Evolutionary conservation across 2,797 vertebrate species (phyloP).

Genomic region (Nannoperca australis): DNA sequence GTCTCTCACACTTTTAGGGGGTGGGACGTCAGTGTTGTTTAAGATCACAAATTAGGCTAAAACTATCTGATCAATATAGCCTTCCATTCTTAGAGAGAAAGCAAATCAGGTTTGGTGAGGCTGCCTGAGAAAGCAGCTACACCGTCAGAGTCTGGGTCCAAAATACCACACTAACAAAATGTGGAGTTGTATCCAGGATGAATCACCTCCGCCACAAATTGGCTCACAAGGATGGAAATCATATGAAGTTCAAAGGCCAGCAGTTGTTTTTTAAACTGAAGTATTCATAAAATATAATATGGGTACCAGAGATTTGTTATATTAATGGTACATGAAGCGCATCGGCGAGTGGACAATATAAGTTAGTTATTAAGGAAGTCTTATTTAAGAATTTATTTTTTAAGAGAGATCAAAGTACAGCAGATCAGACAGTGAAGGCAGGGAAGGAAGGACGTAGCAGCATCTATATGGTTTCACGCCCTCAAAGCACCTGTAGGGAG

Average conservation of each 20-base stretch:
- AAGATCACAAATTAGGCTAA: slow-evolving; percentile 42
- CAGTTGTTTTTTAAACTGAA: slow-evolving; percentile 23
- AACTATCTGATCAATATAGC: slow-evolving; percentile 36
- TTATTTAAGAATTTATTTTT: not conserved
- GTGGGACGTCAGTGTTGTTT: slow-evolving; percentile 19
- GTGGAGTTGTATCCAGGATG: slow-evolving; percentile 13
- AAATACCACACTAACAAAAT: slow-evolving; percentile 24
- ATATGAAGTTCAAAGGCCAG: slow-evolving; percentile 6
- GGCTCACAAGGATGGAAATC: slow-evolving; percentile 2
- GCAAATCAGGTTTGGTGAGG: slow-evolving; percentile 33
- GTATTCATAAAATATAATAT: not conserved
- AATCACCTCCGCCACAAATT: slow-evolving; percentile 20
- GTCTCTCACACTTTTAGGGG: not conserved
- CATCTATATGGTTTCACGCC: slow-evolving; percentile 21
- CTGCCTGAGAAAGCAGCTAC: slow-evolving; percentile 26
- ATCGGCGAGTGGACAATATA: not conserved
- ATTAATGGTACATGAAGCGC: not conserved
- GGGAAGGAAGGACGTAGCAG: slow-evolving; percentile 7
- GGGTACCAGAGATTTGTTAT: not conserved
- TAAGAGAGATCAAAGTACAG: not conserved
- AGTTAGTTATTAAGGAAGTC: not conserved
- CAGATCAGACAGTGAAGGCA: slow-evolving; percentile 8
- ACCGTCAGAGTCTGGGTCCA: slow-evolving; percentile 10
- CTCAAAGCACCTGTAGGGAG: slow-evolving; percentile 44
- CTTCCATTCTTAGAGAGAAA: slow-evolving; percentile 19